A percentile compares a stretch with the other conserved stretches of the same genome.
phyloP scores from a whole-genome alignment of 2,888 invertebrate species.

The Trachelus troglodyta region DNA sequence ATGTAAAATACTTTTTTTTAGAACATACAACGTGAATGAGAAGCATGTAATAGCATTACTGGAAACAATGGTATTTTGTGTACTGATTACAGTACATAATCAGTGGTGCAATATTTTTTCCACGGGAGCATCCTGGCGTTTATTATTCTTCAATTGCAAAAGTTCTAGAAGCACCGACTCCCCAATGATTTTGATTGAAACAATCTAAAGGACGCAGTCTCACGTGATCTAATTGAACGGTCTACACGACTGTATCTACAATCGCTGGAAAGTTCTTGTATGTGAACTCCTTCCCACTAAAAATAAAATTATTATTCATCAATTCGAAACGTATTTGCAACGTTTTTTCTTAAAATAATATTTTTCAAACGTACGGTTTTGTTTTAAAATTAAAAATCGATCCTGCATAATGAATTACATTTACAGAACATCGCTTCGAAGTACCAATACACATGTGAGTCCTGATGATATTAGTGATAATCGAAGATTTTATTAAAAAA shows the following conservation, averaged over 20 bases:
- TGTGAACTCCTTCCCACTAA: neutral
- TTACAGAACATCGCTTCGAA: too few relatives aligned
- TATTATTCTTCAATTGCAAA: slow-evolving; percentile 34
- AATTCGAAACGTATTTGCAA: neutral
- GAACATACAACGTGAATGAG: neutral
- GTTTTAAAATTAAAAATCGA: neutral
- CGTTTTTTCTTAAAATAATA: neutral
- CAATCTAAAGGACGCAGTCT: slow-evolving; percentile 33
- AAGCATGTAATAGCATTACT: neutral
- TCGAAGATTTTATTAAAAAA: too few relatives aligned
- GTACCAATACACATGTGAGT: too few relatives aligned
- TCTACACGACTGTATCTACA: slow-evolving; percentile 21
- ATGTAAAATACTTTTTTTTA: neutral
- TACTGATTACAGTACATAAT: slow-evolving; percentile 34
- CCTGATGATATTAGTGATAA: too few relatives aligned
- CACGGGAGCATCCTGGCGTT: slow-evolving; percentile 12
- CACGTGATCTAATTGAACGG: slow-evolving; percentile 35
- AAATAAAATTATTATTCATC: neutral
- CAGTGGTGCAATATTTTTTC: slow-evolving; percentile 21
- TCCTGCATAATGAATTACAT: too few relatives aligned
- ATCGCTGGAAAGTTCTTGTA: neutral
- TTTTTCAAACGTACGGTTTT: neutral
- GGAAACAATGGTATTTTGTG: neutral
- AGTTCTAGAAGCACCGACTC: slow-evolving; percentile 40
- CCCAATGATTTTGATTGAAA: slow-evolving; percentile 43